Conservation (phyloP, 2,797 vertebrate species). For the Lithobates sylvaticus region DNA sequence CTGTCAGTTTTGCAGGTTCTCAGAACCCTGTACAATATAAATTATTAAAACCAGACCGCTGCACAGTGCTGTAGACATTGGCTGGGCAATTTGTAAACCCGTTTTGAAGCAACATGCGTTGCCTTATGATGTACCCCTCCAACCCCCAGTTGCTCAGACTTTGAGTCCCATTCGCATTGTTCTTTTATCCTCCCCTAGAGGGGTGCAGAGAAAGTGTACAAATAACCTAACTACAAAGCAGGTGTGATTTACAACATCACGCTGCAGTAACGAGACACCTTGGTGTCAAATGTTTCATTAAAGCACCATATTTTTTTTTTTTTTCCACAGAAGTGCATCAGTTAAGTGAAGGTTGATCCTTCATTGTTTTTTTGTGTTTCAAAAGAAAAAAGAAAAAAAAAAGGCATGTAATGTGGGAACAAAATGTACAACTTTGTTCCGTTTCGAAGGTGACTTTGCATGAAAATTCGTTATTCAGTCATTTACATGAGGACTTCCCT, state of each 20-base stretch:
- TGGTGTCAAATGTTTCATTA: conserved; percentile 37
- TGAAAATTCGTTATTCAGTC: neutral
- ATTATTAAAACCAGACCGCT: conserved; percentile 47
- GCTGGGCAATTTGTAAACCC: conserved; percentile 30
- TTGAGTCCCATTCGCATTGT: conserved; percentile 9
- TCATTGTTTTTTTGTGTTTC: neutral
- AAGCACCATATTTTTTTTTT: conserved; percentile 53
- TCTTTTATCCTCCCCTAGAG: neutral
- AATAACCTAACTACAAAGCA: conserved; percentile 12
- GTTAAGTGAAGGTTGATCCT: neutral
- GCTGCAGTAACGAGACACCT: conserved; percentile 12
- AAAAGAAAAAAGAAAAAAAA: conserved; percentile 9
- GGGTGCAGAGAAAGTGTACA: conserved; percentile 19
- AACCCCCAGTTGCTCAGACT: conserved; percentile 24
- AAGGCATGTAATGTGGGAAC: conserved; percentile 7
- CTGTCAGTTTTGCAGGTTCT: conserved; percentile 22
- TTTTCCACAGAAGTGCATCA: conserved; percentile 43
- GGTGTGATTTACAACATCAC: neutral
- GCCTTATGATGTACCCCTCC: conserved; percentile 17
- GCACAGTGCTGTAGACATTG: conserved; percentile 40
- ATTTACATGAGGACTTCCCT: conserved; percentile 20
- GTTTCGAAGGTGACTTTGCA: neutral
- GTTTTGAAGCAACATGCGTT: conserved; percentile 33
- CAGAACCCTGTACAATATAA: conserved; percentile 59
- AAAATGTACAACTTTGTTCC: conserved; percentile 1